Conservation (phyloP, 2,113 vertebrate genomes). For the Anthoscopus minutus region DNA sequence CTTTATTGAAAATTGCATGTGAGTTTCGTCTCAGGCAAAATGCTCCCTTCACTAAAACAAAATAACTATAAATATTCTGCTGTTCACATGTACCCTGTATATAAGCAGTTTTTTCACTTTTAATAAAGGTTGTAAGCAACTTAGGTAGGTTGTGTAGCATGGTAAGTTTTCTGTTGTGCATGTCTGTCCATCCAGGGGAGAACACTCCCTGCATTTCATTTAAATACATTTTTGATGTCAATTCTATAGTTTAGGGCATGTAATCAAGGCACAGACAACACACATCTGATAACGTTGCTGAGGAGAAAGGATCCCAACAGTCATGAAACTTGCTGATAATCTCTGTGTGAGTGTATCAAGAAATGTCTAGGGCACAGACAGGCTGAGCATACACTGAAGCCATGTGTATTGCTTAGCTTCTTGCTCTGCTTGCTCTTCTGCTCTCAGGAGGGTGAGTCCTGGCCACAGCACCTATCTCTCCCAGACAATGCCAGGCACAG, state of each 20-base stretch:
- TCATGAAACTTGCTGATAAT: neutral
- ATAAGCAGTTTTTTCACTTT: neutral
- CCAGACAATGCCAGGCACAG: neutral
- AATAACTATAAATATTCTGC: neutral
- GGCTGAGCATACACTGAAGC: neutral
- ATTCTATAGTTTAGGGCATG: neutral
- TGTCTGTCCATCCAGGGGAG: neutral
- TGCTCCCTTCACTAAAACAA: neutral
- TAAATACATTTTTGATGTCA: neutral
- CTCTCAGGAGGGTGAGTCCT: neutral
- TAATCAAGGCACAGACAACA: neutral
- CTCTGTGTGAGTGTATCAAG: neutral
- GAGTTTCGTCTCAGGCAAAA: neutral
- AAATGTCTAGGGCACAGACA: neutral
- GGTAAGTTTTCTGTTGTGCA: neutral
- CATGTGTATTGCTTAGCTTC: accelerated
- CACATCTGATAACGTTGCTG: neutral
- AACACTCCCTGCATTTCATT: neutral
- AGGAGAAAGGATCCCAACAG: neutral
- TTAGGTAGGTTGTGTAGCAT: neutral
- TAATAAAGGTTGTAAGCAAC: neutral
- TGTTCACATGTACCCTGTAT: neutral
- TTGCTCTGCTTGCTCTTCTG: neutral
- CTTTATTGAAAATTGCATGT: neutral
- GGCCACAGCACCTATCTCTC: neutral